Percentiles rank a stretch among this genome's conserved stretches.
phyloP scores from a whole-genome alignment of 2,797 vertebrate genomes.

The Lemur catta region DNA sequence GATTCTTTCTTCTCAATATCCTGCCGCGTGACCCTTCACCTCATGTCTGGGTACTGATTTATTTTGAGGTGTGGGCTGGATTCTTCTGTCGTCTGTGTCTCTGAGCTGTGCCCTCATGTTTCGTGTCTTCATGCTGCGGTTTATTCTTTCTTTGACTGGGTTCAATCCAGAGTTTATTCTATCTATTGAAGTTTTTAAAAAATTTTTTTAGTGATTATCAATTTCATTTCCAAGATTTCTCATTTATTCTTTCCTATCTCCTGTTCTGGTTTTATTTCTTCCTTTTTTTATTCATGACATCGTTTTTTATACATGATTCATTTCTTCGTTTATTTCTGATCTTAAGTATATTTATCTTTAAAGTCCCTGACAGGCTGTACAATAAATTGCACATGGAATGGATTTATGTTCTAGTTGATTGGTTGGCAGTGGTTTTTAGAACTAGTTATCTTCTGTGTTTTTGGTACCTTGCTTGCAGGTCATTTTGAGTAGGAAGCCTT shows the following conservation, averaged over 20 bases:
- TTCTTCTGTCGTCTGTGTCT: too few relatives aligned
- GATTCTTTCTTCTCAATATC: background rate
- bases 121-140: accelerated
- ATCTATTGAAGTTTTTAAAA: background rate
- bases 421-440: background rate
- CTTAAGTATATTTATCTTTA: background rate
- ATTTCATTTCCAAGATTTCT: background rate
- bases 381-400: background rate
- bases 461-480: background rate
- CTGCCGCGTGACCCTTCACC: background rate
- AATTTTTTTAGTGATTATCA: background rate
- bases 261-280: background rate
- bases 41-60: background rate
- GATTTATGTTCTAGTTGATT: background rate
- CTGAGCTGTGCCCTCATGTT: background rate
- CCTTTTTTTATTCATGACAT: background rate
- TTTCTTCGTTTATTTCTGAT: background rate
- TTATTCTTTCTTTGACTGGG: background rate
- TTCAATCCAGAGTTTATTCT: background rate
- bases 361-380: background rate
- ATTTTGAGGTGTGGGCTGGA: background rate
- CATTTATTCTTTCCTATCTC: background rate
- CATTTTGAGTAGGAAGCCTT: background rate
- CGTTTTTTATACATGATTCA: background rate
- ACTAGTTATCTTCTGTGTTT: background rate